Evolutionary conservation across 2,797 vertebrate genomes (phyloP).

Genomic region (Xerus rutilus): DNA sequence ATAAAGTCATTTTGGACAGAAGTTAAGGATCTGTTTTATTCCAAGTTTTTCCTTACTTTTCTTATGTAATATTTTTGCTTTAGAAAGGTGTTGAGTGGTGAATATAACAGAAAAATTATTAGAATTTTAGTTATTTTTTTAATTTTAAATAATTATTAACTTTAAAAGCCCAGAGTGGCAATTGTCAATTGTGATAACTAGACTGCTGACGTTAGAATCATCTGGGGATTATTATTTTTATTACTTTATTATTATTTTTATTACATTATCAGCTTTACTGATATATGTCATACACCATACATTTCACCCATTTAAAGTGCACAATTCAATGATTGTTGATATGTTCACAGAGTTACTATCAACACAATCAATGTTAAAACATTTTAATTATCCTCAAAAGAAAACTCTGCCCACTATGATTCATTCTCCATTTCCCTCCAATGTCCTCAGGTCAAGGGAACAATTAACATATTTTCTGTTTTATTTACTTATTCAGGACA

Average conservation of each 20-base stretch:
- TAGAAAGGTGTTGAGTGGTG: neutral
- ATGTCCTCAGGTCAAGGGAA: neutral
- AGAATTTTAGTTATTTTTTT: neutral
- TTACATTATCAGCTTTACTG: neutral
- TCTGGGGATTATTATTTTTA: neutral
- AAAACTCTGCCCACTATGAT: neutral
- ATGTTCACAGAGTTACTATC: neutral
- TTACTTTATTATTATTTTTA: neutral
- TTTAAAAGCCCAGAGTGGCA: neutral
- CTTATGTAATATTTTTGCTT: neutral
- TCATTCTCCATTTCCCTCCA: neutral
- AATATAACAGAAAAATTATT: slow-evolving; percentile 17
- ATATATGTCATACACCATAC: neutral
- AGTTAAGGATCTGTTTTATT: slow-evolving; percentile 38
- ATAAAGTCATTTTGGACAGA: slow-evolving; percentile 34
- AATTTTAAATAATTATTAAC: slow-evolving; percentile 40
- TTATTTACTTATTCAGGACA: neutral
- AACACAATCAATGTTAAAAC: slow-evolving; percentile 8
- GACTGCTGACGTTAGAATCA: neutral
- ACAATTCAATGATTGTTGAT: neutral
- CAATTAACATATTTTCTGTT: neutral
- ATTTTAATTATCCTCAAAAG: slow-evolving; percentile 4
- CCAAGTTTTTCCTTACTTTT: slow-evolving; percentile 26
- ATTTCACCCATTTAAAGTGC: neutral
- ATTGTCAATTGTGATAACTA: neutral